Evolutionary conservation across 2,113 vertebrate genomes (phyloP).

Genomic region (Neolamprologus falcicula): DNA sequence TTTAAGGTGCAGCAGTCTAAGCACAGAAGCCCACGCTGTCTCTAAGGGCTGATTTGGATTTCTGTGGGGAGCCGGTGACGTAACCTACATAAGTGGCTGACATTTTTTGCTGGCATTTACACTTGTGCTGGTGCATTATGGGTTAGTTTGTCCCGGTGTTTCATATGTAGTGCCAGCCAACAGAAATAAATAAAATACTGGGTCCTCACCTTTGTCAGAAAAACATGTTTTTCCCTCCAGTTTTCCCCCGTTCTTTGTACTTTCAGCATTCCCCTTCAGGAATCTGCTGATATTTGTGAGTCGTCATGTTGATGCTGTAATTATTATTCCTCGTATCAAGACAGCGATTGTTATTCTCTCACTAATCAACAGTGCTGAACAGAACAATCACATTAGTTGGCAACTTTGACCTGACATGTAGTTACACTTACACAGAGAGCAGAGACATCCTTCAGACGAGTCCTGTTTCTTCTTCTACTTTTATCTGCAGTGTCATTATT

Average conservation of each 20-base stretch:
- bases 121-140: not conserved
- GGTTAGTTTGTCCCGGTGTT: not conserved
- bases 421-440: not conserved
- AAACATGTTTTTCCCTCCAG: not conserved
- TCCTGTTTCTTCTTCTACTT: not conserved
- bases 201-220: not conserved
- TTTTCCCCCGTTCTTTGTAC: rapidly evolving
- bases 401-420: not conserved
- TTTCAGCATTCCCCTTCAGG: not conserved
- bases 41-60: not conserved
- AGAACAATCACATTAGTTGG: not conserved
- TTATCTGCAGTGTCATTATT: not conserved
- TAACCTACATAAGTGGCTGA: not conserved
- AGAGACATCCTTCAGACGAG: not conserved
- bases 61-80: not conserved
- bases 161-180: not conserved
- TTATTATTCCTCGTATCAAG: not conserved
- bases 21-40: not conserved
- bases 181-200: not conserved
- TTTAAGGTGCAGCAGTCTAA: not conserved
- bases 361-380: not conserved
- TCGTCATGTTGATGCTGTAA: rapidly evolving
- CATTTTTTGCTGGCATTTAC: not conserved
- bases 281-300: not conserved
- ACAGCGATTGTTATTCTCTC: not conserved